phyloP scores from a whole-genome alignment of 2,797 vertebrate species.

The Phyllotis vaccarum region DNA sequence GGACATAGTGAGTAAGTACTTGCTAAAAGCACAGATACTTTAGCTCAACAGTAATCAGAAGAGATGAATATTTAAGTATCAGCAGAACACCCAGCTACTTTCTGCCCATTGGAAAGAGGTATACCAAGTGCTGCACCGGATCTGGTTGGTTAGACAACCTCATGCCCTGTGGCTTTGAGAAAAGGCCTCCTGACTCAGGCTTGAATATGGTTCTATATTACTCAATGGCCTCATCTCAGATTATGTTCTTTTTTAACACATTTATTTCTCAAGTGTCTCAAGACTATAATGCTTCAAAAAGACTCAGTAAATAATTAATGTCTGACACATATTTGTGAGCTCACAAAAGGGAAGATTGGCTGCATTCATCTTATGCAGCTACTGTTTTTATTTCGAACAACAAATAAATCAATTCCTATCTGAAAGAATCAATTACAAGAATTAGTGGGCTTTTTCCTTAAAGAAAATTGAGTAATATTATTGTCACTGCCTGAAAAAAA shows the following conservation, averaged over 20 bases:
- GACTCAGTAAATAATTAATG: neutral
- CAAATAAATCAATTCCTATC: neutral
- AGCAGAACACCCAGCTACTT: neutral
- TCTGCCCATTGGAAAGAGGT: neutral
- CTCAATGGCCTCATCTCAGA: neutral
- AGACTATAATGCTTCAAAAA: neutral
- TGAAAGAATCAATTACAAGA: neutral
- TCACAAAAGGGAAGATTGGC: neutral
- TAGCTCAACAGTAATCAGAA: conserved; percentile 1
- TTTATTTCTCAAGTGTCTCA: neutral
- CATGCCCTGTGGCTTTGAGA: neutral
- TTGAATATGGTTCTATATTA: neutral
- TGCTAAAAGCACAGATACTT: neutral
- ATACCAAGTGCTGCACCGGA: neutral
- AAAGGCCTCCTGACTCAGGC: neutral
- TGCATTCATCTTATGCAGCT: neutral
- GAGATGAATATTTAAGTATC: neutral
- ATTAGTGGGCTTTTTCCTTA: neutral
- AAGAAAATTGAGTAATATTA: neutral
- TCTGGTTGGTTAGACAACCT: neutral
- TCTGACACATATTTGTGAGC: neutral
- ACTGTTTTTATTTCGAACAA: neutral
- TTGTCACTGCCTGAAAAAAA: neutral
- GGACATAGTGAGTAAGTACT: neutral
- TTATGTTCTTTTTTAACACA: neutral